These are phyloP conservation scores for Balaeniceps rex DNA, from an alignment of 2,113 vertebrate genomes.

Conservation along the genomic window DNA sequence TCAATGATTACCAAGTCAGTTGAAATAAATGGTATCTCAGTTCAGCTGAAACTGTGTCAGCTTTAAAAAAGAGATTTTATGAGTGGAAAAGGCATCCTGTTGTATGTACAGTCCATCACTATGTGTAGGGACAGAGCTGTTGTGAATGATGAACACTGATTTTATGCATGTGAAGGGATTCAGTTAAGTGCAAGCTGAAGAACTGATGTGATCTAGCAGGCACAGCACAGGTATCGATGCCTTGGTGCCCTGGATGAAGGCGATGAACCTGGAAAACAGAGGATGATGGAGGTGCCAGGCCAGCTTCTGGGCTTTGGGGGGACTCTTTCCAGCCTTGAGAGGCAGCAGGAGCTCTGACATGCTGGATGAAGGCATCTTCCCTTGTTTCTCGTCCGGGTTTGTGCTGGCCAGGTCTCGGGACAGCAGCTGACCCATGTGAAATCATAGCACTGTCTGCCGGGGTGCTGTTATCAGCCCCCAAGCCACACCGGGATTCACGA, in stretches of 20 bases:
- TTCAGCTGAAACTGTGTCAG: neutral
- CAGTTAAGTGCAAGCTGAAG: neutral
- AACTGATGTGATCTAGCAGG: neutral
- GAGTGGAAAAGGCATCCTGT: neutral
- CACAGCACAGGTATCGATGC: neutral
- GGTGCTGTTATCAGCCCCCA: neutral
- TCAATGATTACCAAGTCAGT: neutral
- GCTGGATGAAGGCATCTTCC: neutral
- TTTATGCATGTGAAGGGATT: neutral
- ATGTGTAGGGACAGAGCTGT: neutral
- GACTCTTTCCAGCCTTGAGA: neutral
- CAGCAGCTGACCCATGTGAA: neutral
- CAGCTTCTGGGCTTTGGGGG: neutral
- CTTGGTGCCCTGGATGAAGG: neutral
- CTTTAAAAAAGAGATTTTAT: neutral
- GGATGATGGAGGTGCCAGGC: neutral
- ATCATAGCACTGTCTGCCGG: neutral
- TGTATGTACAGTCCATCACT: neutral
- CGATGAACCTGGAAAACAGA: rapidly evolving
- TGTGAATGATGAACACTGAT: neutral
- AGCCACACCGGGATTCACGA: rapidly evolving
- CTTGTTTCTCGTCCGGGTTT: neutral
- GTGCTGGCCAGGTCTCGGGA: neutral
- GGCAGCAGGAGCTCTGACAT: neutral
- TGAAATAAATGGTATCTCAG: neutral